Evolutionary conservation across 2,113 vertebrate genomes (phyloP).

Genomic region (Seriola aureovittata): DNA sequence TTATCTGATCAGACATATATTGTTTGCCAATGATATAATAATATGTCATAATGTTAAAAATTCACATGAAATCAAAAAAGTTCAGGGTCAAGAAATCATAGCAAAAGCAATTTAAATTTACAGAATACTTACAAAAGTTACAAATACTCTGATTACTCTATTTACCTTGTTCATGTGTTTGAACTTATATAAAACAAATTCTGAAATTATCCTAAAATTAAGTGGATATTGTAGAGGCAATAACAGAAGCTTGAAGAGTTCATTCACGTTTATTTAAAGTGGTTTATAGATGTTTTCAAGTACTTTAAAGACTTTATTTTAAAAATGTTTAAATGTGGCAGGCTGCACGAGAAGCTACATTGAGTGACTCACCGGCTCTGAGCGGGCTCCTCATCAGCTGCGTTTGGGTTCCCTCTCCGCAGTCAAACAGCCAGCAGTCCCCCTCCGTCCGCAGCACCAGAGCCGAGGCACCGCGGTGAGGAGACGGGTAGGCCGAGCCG

Average conservation of each 20-base stretch:
- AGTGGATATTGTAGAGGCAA: not conserved
- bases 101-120: no score
- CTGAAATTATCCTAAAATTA: not conserved
- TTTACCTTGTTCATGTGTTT: not conserved
- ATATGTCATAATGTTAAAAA: not conserved
- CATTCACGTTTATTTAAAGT: not conserved
- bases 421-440: slow-evolving; percentile 96
- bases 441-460: slow-evolving; percentile 90
- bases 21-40: no score
- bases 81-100: not conserved
- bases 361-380: slow-evolving; percentile 83
- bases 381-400: slow-evolving; percentile 94
- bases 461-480: slow-evolving; percentile 89
- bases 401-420: slow-evolving; percentile 95
- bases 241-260: not conserved
- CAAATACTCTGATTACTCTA: no score
- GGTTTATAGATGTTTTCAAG: no score
- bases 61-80: not conserved
- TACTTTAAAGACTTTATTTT: no score
- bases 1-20: no score
- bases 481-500: slow-evolving; percentile 91
- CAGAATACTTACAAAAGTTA: no score
- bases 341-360: not conserved
- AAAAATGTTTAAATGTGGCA: no score
- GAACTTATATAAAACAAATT: not conserved